These are phyloP conservation scores for Cinclus mexicanus DNA, from an alignment of 2,113 vertebrate species.

Conservation along the genomic window DNA sequence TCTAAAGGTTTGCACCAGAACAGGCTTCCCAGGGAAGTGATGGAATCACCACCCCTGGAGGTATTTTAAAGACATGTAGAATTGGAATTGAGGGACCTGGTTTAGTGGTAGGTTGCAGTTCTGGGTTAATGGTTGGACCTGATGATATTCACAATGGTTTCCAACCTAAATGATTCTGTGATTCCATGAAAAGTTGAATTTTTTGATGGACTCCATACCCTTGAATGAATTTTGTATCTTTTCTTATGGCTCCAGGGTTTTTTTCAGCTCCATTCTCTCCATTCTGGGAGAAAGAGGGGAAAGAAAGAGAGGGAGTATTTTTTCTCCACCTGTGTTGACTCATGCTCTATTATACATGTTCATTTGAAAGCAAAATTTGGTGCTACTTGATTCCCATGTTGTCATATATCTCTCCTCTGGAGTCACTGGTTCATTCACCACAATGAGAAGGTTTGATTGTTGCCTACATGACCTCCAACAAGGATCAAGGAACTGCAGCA, in stretches of 20 bases:
- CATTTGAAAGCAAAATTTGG: background rate
- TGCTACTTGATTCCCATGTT: background rate
- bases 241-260: background rate
- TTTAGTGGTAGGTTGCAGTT: background rate
- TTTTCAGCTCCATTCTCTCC: background rate
- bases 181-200: background rate
- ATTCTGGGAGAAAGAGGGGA: background rate
- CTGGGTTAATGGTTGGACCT: background rate
- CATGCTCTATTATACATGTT: background rate
- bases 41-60: background rate
- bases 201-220: background rate
- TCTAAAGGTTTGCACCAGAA: background rate
- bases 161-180: background rate
- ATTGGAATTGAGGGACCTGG: background rate
- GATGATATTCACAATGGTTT: background rate
- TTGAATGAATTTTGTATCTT: background rate
- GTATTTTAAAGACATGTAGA: accelerated
- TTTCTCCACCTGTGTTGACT: background rate
- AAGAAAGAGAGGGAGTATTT: background rate
- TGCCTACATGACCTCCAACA: background rate
- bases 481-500: background rate
- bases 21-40: background rate
- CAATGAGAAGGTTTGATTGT: background rate
- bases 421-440: background rate
- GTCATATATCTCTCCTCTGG: background rate